Evolutionary conservation across 2,797 vertebrate species (phyloP), one percentile per base, ranked within the genome.

Genomic region (Austrolebias charrua): DNA sequence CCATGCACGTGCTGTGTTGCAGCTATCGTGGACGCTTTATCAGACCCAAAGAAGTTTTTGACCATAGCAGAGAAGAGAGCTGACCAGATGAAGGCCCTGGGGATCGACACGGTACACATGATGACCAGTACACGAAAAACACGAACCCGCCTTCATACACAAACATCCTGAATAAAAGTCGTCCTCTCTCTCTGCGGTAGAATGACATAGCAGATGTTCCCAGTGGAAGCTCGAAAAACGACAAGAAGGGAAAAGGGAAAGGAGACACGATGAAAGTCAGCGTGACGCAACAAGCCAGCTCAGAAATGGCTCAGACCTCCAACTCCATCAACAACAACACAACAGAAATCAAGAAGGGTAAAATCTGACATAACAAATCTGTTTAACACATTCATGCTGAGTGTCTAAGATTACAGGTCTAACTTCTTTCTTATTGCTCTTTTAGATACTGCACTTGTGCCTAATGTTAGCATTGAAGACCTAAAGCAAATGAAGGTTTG

Each of bases 11-110:
- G 33, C 78, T 79, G 49, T 73, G 12, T 83, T 46, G 66, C 54
- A 99, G 97, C 95, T 55, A 97, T 99, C 29, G 97, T 99, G 80
- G 98, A 99, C 69, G 98, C 98, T 80, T 92, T 99, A 55, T 99
- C 98, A 51, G 98, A 99, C 85, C 98, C 98, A 83, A 99, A 98
- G 94, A 98, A 99, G 89, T 99, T 98, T 90, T 90, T 99, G 71
- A 98, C 98, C 45, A 96, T 99, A 78, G 97, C 95, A n/a, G 98
- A 99, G 85, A 99, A 99, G 88, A 93, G 98, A 89, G 96, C 96
- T 11, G 97, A 99, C 88, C 98, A 99, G 90, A 99, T 99, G 97
- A 96, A 97, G 87, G 98, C 98, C 0, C 93, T 99, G 90, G 97
- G 97, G 40, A 99, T 99, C 7, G 98, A 99, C 86, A 98, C 97